Percentiles rank a stretch among this genome's conserved stretches.
phyloP scores from a whole-genome alignment of 2,797 vertebrate species.

The Mionectes olivaceus region DNA sequence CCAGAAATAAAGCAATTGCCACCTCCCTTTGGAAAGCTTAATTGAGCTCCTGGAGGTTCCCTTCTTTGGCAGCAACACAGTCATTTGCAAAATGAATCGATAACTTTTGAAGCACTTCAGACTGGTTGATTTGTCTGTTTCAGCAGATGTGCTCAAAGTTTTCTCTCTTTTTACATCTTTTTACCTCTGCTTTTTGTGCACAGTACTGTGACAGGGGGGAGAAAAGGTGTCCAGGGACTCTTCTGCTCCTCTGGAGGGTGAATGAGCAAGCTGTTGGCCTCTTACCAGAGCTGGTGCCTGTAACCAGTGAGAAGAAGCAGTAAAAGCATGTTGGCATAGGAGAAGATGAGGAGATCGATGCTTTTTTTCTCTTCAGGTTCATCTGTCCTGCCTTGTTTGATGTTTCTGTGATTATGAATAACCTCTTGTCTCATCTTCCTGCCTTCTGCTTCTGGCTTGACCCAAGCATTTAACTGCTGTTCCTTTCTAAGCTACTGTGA shows the following conservation, averaged over 20 bases:
- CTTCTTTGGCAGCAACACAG: rapidly evolving
- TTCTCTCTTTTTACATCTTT: not conserved
- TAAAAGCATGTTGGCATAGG: not conserved
- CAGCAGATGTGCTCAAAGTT: not conserved
- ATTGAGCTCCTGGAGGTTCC: not conserved
- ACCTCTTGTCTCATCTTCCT: not conserved
- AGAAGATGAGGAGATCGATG: not conserved
- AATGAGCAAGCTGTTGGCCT: not conserved
- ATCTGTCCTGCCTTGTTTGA: not conserved
- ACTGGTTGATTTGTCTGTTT: not conserved
- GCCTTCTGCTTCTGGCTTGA: not conserved
- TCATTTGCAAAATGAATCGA: not conserved
- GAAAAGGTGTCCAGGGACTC: not conserved
- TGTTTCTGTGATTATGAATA: not conserved
- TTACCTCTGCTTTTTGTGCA: not conserved
- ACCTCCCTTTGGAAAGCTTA: not conserved
- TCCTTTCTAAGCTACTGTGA: not conserved
- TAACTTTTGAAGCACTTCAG: not conserved
- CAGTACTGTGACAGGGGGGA: not conserved
- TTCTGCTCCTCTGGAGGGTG: not conserved
- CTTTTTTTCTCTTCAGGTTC: not conserved
- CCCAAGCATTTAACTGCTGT: not conserved
- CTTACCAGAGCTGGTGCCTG: not conserved
- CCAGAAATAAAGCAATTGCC: not conserved
- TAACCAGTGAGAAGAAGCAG: not conserved